Conservation (phyloP, 2,888 invertebrate species). For the Zaprionus obscuricornis region DNA sequence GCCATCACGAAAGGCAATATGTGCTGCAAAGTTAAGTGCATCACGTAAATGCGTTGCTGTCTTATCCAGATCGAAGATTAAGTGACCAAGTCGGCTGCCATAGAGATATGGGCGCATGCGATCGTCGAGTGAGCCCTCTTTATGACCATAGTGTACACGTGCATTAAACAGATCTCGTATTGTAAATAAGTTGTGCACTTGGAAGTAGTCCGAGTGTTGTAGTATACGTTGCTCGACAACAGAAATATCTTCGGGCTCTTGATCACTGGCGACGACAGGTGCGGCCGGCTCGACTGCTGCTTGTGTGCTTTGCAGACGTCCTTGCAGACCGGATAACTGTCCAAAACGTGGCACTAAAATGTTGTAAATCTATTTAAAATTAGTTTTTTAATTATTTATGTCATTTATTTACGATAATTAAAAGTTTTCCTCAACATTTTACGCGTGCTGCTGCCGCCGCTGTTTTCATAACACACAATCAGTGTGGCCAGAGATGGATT, state of each 20-base stretch:
- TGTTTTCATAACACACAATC: slow-evolving; percentile 67
- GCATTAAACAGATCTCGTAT: slow-evolving; percentile 95
- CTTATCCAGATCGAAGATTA: slow-evolving; percentile 96
- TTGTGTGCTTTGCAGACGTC: slow-evolving; percentile 62
- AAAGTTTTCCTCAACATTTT: slow-evolving; percentile 72
- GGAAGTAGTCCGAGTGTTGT: slow-evolving; percentile 91
- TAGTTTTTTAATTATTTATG: slow-evolving; percentile 12
- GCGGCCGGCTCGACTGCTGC: slow-evolving; percentile 20
- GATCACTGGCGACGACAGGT: slow-evolving; percentile 9
- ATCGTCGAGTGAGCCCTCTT: slow-evolving; percentile 93
- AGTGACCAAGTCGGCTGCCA: slow-evolving; percentile 93
- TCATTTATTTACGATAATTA: slow-evolving; percentile 64
- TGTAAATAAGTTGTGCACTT: slow-evolving; percentile 92
- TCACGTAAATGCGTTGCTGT: slow-evolving; percentile 92
- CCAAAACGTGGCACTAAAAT: slow-evolving; percentile 57
- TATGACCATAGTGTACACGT: slow-evolving; percentile 96
- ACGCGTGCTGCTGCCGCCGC: slow-evolving; percentile 35
- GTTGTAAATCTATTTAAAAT: too few species aligned
- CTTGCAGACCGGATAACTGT: slow-evolving; percentile 46
- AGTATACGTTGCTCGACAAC: slow-evolving; percentile 74
- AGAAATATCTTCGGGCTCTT: slow-evolving; percentile 72
- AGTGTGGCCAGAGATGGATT: slow-evolving; percentile 16
- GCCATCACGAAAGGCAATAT: slow-evolving; percentile 94
- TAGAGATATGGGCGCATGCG: slow-evolving; percentile 96
- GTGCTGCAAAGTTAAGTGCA: slow-evolving; percentile 97